A percentile compares a stretch with the other conserved stretches of the same genome.
Evolutionary conservation across 2,113 vertebrate genomes (phyloP).

Genomic region (Saguinus imperator): DNA sequence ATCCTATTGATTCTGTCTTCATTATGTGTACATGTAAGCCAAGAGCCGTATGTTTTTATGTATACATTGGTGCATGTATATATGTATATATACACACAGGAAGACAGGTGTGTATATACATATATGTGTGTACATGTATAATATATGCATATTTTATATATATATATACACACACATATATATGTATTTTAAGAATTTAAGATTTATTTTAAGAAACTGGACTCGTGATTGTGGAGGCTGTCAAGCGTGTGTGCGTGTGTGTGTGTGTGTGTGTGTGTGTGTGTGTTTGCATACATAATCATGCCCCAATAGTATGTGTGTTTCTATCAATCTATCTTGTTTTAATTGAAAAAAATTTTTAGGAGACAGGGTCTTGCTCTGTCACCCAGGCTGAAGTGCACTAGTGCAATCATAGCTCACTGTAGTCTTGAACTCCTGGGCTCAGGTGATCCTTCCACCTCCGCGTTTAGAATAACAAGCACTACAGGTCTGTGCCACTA

Average conservation of each 20-base stretch:
- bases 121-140: no score
- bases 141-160: no score
- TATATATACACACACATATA: no score
- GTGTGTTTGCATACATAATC: background rate
- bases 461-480: background rate
- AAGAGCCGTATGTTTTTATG: no score
- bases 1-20: background rate
- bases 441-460: background rate
- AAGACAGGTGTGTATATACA: background rate
- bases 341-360: background rate
- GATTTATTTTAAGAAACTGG: constrained; percentile 3
- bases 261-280: background rate
- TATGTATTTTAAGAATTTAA: background rate
- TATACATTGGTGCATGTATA: background rate
- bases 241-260: background rate
- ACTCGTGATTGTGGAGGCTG: background rate
- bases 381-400: background rate
- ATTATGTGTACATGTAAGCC: background rate
- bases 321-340: background rate
- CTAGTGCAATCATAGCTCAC: background rate
- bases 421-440: background rate
- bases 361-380: background rate
- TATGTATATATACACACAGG: no score
- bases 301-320: background rate
- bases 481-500: background rate